Percentiles rank a stretch among this genome's conserved stretches.
These are phyloP conservation scores for Leucophenga maculata DNA, from an alignment of 2,888 invertebrate genomes.

Conservation along the genomic window DNA sequence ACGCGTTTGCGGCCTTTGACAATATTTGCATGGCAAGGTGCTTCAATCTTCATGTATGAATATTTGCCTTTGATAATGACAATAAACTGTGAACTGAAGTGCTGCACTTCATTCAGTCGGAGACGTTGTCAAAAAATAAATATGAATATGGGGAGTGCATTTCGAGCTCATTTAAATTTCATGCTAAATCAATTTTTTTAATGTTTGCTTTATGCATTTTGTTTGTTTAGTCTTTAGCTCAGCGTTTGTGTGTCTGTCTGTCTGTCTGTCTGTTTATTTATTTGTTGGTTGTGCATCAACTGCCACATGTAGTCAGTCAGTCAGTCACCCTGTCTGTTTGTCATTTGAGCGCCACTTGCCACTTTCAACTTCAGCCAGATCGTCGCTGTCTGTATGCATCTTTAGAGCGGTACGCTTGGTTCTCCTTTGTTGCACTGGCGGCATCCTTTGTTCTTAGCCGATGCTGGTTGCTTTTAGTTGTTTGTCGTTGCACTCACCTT, in stretches of 20 bases:
- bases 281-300: neutral
- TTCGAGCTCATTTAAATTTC: conserved; percentile 60
- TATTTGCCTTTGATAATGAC: conserved; percentile 22
- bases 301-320: neutral
- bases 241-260: neutral
- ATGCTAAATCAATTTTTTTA: conserved; percentile 60
- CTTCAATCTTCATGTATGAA: neutral
- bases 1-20: neutral
- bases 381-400: too few relatives aligned
- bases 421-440: neutral
- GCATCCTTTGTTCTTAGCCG: neutral
- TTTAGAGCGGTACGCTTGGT: neutral
- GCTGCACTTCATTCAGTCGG: neutral
- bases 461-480: neutral
- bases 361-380: neutral
- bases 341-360: conserved; percentile 17
- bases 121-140: neutral
- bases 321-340: neutral
- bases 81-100: conserved; percentile 22
- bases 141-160: conserved; percentile 14
- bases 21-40: conserved; percentile 16
- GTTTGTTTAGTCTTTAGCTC: conserved; percentile 17
- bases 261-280: neutral
- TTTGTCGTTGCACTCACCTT: neutral
- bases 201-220: conserved; percentile 45